These are phyloP conservation scores for Polypedilum pembai DNA, from an alignment of 1,140 invertebrate species.

Conservation along the genomic window DNA sequence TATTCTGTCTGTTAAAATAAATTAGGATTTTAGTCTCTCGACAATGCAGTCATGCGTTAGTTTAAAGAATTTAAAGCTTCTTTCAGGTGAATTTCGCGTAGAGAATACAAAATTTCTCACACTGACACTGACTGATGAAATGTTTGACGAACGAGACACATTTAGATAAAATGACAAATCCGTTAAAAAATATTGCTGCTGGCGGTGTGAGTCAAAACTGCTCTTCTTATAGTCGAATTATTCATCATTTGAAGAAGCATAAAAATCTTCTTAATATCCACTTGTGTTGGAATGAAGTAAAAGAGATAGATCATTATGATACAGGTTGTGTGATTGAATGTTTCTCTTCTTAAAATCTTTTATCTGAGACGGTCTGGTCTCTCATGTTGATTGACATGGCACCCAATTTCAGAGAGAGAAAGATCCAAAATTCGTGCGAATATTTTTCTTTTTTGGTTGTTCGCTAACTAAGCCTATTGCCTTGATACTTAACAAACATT, in stretches of 20 bases:
- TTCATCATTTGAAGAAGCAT: not conserved
- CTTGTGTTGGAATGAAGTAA: not conserved
- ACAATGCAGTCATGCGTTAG: too few relatives aligned
- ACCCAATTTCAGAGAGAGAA: not conserved
- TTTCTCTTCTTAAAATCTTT: not conserved
- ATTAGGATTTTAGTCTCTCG: too few relatives aligned
- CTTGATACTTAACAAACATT: too few relatives aligned
- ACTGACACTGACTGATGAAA: too few relatives aligned
- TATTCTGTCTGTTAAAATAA: too few relatives aligned
- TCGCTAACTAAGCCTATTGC: not conserved
- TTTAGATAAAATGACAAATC: too few relatives aligned
- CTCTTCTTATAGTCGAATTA: not conserved
- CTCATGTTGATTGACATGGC: conserved; percentile 18
- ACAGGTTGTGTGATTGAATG: not conserved
- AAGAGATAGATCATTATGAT: not conserved
- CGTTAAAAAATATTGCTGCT: not conserved
- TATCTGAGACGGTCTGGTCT: not conserved
- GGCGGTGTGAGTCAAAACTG: not conserved
- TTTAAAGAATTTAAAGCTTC: too few relatives aligned
- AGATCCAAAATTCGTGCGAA: conserved; percentile 24
- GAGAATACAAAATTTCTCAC: too few relatives aligned
- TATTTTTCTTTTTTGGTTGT: too few relatives aligned
- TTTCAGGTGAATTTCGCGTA: too few relatives aligned
- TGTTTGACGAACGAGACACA: too few relatives aligned
- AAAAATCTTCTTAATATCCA: not conserved